These are phyloP conservation scores for Cataglyphis altisquamis DNA, from an alignment of 2,888 invertebrate genomes.

Conservation along the genomic window DNA sequence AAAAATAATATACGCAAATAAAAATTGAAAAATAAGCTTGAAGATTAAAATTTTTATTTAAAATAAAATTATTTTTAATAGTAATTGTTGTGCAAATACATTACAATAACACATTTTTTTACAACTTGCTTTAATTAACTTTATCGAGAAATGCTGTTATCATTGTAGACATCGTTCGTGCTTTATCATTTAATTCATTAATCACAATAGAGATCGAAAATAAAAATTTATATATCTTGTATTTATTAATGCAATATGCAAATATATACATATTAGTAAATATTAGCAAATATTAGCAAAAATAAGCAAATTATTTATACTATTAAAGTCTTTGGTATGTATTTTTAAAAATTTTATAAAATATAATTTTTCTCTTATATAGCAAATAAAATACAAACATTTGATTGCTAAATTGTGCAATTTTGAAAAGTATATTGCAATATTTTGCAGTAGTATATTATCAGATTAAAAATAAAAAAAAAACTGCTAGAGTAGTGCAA, in stretches of 20 bases:
- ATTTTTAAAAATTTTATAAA: neutral
- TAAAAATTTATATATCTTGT: slow-evolving; percentile 32
- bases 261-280: no score
- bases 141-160: slow-evolving; percentile 63
- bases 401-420: neutral
- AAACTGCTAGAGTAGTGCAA: neutral
- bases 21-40: slow-evolving; percentile 64
- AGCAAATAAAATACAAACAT: neutral
- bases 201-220: slow-evolving; percentile 42
- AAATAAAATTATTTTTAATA: slow-evolving; percentile 70
- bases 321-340: neutral
- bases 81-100: slow-evolving; percentile 64
- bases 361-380: neutral
- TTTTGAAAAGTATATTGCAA: neutral
- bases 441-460: neutral
- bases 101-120: slow-evolving; percentile 59
- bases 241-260: neutral
- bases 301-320: neutral
- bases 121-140: slow-evolving; percentile 72
- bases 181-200: slow-evolving; percentile 53
- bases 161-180: slow-evolving; percentile 56
- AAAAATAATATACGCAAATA: slow-evolving; percentile 53
- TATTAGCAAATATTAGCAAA: no score
- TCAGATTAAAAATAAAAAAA: neutral
- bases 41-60: slow-evolving; percentile 69